Evolutionary conservation across 2,888 invertebrate species (phyloP), one percentile per base, ranked within the genome.

Genomic region (Morpho deidamia): DNA sequence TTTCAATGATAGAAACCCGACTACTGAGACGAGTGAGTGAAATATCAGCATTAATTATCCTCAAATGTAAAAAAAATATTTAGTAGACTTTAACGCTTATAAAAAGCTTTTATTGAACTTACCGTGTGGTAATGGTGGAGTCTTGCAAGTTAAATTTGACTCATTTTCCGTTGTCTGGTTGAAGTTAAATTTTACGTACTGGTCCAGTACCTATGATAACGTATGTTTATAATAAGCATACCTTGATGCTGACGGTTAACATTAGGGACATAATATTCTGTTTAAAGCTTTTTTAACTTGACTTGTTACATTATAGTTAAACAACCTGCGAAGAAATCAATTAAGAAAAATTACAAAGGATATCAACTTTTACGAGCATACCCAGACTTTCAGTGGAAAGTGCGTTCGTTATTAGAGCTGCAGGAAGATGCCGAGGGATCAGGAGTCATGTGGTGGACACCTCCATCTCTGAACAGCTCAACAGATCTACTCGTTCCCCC

Each of bases 401-500:
- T 91, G 11, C 77, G 78, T 35, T 83, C 87, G 35, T 71, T 91
- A 67, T 60, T 88, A 56, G 87, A 88, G 35, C 68, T 91, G 42
- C 79, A 86, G 55, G 90, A 91, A 41, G 91, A 90, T 9, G 85
- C 86, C 0, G 83, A 86, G 44, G 90, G 87, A 0, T 89, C 90
- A 0, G 90, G 86, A 0, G 46, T 90, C 8, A 88, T 84, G 85
- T 90, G 90, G 90, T 90, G 90, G 90, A 83, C 89, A 0, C 57
- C 75, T 12, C 90, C 90, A 0, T 82, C 90, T 0, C 67, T 89
- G 7, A 89, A 89, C 51, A 81, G 91, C 7, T 86, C 93, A 7
- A 92, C 93, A 0, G 96, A 96, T 70, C 83, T 96, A 5, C 90
- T 96, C 46, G 92, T 96, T 9, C 92, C 95, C 0, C 94, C 95